Evolutionary conservation across 1,140 invertebrate species (phyloP).

Genomic region (Drosophila insularis): DNA sequence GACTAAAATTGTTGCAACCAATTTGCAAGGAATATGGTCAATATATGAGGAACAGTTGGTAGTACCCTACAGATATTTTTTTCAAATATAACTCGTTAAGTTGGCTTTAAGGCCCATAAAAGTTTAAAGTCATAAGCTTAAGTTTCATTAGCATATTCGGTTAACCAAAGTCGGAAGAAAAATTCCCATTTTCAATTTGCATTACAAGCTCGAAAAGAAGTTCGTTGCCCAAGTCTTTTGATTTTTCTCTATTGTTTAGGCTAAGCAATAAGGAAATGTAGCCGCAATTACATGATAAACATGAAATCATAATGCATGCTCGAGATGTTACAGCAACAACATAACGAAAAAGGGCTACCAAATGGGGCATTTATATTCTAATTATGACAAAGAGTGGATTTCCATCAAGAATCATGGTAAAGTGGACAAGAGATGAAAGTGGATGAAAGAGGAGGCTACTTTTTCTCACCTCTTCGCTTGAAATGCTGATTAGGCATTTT

Average conservation of each 20-base stretch:
- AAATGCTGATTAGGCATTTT: constrained; percentile 69
- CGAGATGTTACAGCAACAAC: constrained; percentile 56
- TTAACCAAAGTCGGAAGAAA: not conserved
- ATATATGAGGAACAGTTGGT: no score
- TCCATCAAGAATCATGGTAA: constrained; percentile 55
- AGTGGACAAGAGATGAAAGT: not conserved
- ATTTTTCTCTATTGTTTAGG: constrained; percentile 23
- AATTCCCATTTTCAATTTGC: constrained; percentile 4
- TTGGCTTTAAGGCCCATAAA: not conserved
- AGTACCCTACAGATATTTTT: no score
- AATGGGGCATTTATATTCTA: constrained; percentile 72
- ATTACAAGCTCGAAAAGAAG: constrained; percentile 1
- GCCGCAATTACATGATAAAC: constrained; percentile 50
- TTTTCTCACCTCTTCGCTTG: constrained; percentile 42
- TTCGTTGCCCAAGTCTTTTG: constrained; percentile 55
- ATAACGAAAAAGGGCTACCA: constrained; percentile 28
- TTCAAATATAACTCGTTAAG: not conserved
- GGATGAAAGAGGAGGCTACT: constrained; percentile 33
- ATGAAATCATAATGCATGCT: constrained; percentile 38
- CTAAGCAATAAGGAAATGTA: constrained; percentile 64
- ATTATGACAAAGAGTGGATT: constrained; percentile 53
- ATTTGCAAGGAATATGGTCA: no score
- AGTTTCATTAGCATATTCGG: not conserved
- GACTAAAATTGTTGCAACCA: no score
- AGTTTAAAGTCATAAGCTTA: not conserved